These are phyloP conservation scores for Ischnus inquisitorius DNA, from an alignment of 2,888 invertebrate species.

Conservation along the genomic window DNA sequence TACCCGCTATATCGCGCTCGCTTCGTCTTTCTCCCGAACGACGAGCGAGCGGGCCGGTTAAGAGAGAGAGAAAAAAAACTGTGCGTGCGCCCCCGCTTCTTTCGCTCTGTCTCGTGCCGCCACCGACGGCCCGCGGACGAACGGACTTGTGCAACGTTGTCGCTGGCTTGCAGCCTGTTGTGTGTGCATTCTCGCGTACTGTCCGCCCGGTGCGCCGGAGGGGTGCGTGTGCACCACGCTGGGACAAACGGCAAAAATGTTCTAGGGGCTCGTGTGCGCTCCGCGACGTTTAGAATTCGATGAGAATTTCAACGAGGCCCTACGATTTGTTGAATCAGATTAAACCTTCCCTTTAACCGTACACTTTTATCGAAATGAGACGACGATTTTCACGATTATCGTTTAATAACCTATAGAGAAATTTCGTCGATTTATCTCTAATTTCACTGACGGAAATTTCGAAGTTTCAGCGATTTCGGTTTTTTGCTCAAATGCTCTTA, in stretches of 20 bases:
- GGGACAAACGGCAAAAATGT: neutral
- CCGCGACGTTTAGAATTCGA: no score
- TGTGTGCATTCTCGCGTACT: conserved; percentile 51
- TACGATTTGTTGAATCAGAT: no score
- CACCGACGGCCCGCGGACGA: conserved; percentile 46
- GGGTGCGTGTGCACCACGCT: neutral
- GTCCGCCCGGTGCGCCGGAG: neutral
- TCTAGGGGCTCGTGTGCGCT: neutral
- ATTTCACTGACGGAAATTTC: no score
- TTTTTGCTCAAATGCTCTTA: no score
- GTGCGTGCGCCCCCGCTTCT: conserved; percentile 55
- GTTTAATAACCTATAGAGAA: no score
- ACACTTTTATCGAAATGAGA: no score
- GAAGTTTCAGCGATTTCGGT: no score
- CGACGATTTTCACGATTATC: no score
- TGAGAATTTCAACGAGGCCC: no score
- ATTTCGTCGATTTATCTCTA: no score
- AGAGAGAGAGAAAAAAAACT: conserved; percentile 1
- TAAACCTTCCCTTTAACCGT: no score
- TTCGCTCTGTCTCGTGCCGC: conserved; percentile 49
- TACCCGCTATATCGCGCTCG: neutral
- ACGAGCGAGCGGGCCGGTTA: neutral
- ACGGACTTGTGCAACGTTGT: conserved; percentile 19
- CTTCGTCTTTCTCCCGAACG: conserved; percentile 1
- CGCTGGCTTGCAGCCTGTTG: conserved; percentile 46